Evolutionary conservation across 2,113 vertebrate genomes (phyloP), one percentile per base, ranked within the genome.

Genomic region (Myrmecobius fasciatus): DNA sequence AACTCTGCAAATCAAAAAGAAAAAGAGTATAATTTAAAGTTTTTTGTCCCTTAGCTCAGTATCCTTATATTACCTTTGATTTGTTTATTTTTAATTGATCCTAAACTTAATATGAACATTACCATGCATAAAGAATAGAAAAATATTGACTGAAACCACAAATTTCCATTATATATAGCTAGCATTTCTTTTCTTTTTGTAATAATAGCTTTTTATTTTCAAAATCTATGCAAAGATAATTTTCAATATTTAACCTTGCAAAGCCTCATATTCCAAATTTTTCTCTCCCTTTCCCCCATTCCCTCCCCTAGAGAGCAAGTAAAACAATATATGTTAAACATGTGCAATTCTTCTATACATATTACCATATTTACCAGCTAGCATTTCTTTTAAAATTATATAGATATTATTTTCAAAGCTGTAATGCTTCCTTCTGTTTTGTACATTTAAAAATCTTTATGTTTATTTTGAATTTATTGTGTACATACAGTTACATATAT

Each of bases 1-100:
- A 28, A 88, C 54, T 54, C 36, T 51, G 53, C 51, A 95, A 95
- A 92, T 52, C 10, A 92, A 92, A 43, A 6, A 83, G n/a, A 83
- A 92, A 48, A 53, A 95, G 94, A 96, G 0, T 17, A 43, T 8
- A 25, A 26, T 5, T 83, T 88, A 91, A 94, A 25, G 67, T 53
- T 83, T 20, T 83, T 83, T 43, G 43, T 83, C 67, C 20, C n/a
- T 83, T 83, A 43, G n/a, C 14, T n/a, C 17, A 83, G 17, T 20
- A 83, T 43, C n/a, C 67, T 83, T n/a, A 43, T 43, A 43, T 83
- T 83, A 83, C 6, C n/a, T 83, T 83, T 43, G 2, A 43, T 24
- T 83, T 43, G 1, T n/a, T 31, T 56, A 26, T 60, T 56, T 56
- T 56, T 28, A 25, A 60, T 60, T 31, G 56, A 3, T 60, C 43